Percentiles rank a stretch among this genome's conserved stretches.
These are phyloP conservation scores for Hyles euphorbiae DNA, from an alignment of 1,140 invertebrate species.

Conservation along the genomic window DNA sequence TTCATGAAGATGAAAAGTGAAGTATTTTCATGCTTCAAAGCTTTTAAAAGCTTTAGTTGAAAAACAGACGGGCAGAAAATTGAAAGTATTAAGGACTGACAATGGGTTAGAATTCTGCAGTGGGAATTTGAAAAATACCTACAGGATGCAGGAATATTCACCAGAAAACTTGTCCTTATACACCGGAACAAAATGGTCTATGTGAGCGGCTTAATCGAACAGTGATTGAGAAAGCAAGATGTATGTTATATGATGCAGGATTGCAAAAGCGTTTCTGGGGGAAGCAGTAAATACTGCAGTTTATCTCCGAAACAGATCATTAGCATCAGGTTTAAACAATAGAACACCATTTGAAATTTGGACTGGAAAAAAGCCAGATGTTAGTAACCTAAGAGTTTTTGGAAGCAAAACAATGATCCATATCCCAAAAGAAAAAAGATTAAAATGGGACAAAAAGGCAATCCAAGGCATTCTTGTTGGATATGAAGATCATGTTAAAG, in stretches of 20 bases:
- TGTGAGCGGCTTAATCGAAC: constrained; percentile 37
- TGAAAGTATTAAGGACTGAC: constrained; percentile 23
- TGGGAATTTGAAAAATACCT: constrained; percentile 12
- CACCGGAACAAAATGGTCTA: constrained; percentile 51
- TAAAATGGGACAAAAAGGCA: constrained; percentile 16
- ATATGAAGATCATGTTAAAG: constrained; percentile 37
- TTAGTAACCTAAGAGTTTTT: constrained; percentile 47
- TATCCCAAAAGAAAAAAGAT: constrained; percentile 19
- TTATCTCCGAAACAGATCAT: constrained; percentile 40
- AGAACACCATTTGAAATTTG: constrained; percentile 15
- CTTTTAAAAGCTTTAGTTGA: constrained; percentile 20
- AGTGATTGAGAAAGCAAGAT: constrained; percentile 16
- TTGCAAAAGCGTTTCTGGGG: constrained; percentile 40
- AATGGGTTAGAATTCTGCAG: constrained; percentile 25
- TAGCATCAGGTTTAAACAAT: constrained; percentile 27
- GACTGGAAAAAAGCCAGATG: constrained; percentile 25
- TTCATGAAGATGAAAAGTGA: constrained; percentile 31
- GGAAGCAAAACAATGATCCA: constrained; percentile 26
- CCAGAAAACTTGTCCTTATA: constrained; percentile 36
- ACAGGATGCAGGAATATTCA: constrained; percentile 7
- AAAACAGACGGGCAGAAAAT: constrained; percentile 14
- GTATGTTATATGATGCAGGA: too few species aligned
- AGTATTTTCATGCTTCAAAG: constrained; percentile 22
- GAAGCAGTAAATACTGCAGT: constrained; percentile 49
- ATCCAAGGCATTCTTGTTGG: constrained; percentile 40